Evolutionary conservation across 53 echinoderm and acorn worm species (phyloP).

Genomic region (Zoroaster sp.): DNA sequence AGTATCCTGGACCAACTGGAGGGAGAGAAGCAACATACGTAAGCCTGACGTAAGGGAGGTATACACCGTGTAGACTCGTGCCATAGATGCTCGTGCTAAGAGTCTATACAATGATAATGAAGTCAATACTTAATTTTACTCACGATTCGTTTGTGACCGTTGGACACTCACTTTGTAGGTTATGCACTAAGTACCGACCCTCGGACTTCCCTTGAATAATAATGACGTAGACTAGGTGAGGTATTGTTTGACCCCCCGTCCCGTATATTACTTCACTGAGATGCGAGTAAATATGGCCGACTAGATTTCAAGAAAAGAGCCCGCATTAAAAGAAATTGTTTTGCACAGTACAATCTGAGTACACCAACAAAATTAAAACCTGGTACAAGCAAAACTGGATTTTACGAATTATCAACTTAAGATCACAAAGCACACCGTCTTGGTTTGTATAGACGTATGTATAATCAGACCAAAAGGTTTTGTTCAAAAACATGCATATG

Average conservation of each 20-base stretch:
- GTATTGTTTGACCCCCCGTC: neutral
- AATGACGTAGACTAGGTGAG: neutral
- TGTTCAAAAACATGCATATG: no score
- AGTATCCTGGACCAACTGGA: neutral
- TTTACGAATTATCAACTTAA: no score
- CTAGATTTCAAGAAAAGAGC: neutral
- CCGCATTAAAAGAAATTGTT: neutral
- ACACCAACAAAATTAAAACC: no score
- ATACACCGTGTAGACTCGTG: neutral
- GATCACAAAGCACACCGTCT: no score
- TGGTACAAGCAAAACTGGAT: no score
- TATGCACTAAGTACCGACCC: neutral
- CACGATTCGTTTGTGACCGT: slow-evolving; percentile 1
- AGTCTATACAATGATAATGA: neutral
- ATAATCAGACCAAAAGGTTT: no score
- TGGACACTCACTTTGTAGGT: neutral
- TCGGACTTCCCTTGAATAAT: neutral
- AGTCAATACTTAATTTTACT: neutral
- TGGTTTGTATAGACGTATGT: no score
- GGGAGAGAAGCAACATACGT: neutral
- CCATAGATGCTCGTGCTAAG: neutral
- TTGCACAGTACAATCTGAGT: no score
- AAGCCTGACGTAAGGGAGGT: slow-evolving; percentile 16
- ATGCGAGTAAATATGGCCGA: neutral
- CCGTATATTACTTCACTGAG: neutral